Evolutionary conservation across 2,113 vertebrate genomes (phyloP).

Genomic region (Micromys minutus): DNA sequence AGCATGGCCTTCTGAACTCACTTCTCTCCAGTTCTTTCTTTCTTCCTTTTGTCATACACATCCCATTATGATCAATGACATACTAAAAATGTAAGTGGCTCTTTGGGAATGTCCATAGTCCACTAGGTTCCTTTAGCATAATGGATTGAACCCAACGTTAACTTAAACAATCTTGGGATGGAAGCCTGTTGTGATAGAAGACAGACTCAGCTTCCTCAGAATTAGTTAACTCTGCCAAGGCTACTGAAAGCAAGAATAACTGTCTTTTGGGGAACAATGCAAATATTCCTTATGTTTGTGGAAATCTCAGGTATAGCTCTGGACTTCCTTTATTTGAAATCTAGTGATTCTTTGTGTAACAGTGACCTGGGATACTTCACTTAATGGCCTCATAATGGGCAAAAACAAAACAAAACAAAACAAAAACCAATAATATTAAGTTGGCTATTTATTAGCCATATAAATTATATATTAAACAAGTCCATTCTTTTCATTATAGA

Average conservation of each 20-base stretch:
- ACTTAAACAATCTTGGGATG: conserved; percentile 27
- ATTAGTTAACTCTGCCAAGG: not conserved
- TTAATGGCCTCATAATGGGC: not conserved
- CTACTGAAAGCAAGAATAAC: conserved; percentile 3
- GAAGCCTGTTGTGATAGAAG: not conserved
- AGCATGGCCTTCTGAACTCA: not conserved
- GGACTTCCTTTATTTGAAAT: conserved; percentile 22
- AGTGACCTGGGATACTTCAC: not conserved
- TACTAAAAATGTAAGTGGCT: not conserved
- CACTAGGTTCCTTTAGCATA: not conserved
- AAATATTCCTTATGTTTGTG: conserved; percentile 1
- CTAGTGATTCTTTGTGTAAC: not conserved
- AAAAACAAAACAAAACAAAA: too few species aligned
- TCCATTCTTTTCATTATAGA: not conserved
- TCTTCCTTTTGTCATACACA: not conserved
- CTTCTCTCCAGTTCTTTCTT: not conserved
- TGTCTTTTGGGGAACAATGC: not conserved
- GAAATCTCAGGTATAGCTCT: conserved; percentile 6
- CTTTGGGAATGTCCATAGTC: not conserved
- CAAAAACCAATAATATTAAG: not conserved
- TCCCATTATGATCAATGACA: not conserved
- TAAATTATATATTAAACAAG: not conserved
- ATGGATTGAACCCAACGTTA: not conserved
- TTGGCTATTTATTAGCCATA: not conserved
- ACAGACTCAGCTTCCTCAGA: not conserved